phyloP scores from a whole-genome alignment of 2,797 vertebrate species.

The Peromyscus nudipes region DNA sequence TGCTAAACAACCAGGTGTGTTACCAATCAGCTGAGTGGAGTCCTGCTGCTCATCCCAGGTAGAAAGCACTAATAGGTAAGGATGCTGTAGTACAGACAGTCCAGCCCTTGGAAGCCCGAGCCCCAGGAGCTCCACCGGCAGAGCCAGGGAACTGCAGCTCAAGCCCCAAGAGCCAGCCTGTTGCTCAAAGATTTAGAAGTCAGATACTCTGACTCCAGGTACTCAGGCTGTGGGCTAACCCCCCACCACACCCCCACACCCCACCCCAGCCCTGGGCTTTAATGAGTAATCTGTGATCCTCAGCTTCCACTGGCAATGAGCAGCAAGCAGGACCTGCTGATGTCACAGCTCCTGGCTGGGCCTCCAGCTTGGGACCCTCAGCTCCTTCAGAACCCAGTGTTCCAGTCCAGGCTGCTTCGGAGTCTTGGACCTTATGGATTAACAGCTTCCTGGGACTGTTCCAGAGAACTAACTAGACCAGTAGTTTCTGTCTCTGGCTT shows the following conservation, averaged over 20 bases:
- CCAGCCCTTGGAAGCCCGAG: too few relatives aligned
- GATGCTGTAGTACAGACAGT: neutral
- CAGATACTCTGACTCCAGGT: neutral
- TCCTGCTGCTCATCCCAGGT: neutral
- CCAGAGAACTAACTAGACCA: neutral
- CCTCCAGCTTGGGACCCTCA: neutral
- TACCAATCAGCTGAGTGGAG: neutral
- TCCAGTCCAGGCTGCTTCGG: neutral
- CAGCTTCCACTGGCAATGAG: neutral
- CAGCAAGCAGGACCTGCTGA: neutral
- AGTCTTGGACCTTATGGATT: neutral
- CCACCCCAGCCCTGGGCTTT: neutral
- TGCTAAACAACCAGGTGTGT: neutral
- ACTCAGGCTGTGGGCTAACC: neutral
- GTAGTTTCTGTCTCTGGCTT: neutral
- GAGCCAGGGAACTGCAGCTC: neutral
- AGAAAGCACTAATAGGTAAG: neutral
- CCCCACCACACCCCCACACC: neutral
- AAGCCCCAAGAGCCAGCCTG: neutral
- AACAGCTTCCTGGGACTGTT: neutral
- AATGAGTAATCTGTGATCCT: neutral
- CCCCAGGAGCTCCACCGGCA: neutral
- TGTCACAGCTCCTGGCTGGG: neutral
- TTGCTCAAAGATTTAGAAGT: neutral
- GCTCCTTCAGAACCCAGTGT: neutral